These are phyloP conservation scores for Drosophila burlai DNA, from an alignment of 1,140 invertebrate species.

Conservation along the genomic window DNA sequence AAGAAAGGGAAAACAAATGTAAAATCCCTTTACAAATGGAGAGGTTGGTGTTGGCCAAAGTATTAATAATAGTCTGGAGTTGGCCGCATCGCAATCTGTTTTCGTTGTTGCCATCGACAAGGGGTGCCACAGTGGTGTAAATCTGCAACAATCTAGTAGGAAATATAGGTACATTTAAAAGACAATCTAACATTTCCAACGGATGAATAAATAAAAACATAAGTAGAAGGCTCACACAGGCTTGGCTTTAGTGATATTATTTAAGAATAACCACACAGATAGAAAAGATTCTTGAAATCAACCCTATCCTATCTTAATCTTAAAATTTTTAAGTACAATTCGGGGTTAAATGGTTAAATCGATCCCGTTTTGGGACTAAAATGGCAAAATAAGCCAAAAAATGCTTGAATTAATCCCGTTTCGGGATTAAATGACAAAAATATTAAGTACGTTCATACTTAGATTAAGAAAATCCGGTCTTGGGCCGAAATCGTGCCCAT, in stretches of 20 bases:
- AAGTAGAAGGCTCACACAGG: not conserved
- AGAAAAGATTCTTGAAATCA: too few relatives aligned
- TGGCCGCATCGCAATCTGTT: conserved; percentile 37
- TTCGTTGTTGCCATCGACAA: conserved; percentile 25
- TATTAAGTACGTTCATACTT: too few relatives aligned
- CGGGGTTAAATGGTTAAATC: too few relatives aligned
- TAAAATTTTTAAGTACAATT: too few relatives aligned
- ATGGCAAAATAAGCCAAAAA: too few relatives aligned
- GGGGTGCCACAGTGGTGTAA: not conserved
- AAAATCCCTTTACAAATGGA: conserved; percentile 26
- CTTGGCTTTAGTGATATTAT: not conserved
- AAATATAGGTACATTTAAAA: not conserved
- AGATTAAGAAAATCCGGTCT: too few relatives aligned
- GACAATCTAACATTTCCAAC: not conserved
- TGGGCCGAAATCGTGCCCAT: too few relatives aligned
- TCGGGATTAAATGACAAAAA: too few relatives aligned
- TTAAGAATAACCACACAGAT: not conserved
- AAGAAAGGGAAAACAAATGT: conserved; percentile 6
- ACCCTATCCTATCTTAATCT: too few relatives aligned
- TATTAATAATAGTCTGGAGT: conserved; percentile 40
- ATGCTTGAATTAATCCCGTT: too few relatives aligned
- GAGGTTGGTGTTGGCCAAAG: conserved; percentile 23
- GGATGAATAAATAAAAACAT: not conserved
- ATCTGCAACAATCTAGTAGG: not conserved
- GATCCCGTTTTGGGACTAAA: too few relatives aligned